Evolutionary conservation across 2,797 vertebrate species (phyloP).

Genomic region (Hypotaenidia okinawae): DNA sequence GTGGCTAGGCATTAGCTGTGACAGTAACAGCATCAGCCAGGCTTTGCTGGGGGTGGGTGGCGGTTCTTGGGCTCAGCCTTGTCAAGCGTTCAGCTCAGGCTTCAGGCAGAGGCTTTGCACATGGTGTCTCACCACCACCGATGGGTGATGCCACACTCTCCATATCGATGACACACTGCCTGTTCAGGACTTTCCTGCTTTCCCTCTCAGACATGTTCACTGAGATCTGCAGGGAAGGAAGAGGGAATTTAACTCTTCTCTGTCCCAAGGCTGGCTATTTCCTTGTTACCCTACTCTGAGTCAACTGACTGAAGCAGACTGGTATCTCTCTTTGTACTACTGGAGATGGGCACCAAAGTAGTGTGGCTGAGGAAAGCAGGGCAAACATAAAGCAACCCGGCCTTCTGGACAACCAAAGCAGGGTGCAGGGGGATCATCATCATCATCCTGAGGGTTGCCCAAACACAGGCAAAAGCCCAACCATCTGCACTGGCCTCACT

Average conservation of each 20-base stretch:
- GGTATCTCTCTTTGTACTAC: background rate
- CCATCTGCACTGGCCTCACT: background rate
- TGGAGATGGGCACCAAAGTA: background rate
- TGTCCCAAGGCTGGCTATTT: background rate
- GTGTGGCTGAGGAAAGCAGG: background rate
- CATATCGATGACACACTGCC: accelerated
- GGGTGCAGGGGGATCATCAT: background rate
- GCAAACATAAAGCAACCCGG: accelerated
- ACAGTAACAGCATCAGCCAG: background rate
- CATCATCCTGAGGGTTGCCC: background rate
- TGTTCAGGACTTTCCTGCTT: background rate
- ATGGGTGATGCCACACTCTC: background rate
- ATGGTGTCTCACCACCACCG: accelerated
- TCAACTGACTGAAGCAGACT: background rate
- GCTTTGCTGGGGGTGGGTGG: background rate
- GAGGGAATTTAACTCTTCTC: background rate
- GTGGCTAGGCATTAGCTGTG: background rate
- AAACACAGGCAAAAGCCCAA: background rate
- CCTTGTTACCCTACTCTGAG: background rate
- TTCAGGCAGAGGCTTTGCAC: background rate
- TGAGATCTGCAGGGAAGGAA: background rate
- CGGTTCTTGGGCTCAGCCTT: background rate
- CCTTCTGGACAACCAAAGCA: background rate
- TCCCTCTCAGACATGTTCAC: background rate
- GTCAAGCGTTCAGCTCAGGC: background rate